A percentile compares a stretch with the other conserved stretches of the same genome.
Evolutionary conservation across 2,113 vertebrate species (phyloP).

Genomic region (Sapajus apella): DNA sequence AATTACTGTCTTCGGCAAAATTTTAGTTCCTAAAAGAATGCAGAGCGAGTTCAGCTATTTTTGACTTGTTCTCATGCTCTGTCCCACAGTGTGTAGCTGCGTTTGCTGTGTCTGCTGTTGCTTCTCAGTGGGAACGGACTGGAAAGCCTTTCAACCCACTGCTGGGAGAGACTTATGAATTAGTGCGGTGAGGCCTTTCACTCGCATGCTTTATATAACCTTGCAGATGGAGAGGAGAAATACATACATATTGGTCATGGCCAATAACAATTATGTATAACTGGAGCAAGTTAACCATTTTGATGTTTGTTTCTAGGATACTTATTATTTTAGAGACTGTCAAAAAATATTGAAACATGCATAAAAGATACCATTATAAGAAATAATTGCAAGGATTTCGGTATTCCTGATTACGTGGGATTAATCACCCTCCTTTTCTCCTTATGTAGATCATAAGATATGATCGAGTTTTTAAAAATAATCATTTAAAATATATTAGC

Average conservation of each 20-base stretch:
- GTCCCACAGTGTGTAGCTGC: constrained; percentile 93
- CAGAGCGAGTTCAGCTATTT: neutral
- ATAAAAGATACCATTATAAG: neutral
- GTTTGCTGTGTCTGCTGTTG: constrained; percentile 97
- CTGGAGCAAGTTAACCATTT: neutral
- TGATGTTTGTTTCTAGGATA: neutral
- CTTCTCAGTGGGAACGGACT: constrained; percentile 98
- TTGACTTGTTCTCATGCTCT: neutral
- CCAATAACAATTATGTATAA: neutral
- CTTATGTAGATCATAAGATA: neutral
- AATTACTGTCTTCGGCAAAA: neutral
- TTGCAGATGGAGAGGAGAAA: neutral
- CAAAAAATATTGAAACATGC: neutral
- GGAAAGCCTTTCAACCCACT: constrained; percentile 98
- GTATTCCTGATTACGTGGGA: neutral
- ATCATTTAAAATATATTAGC: neutral
- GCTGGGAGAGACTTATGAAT: constrained; percentile 96
- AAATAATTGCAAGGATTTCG: neutral
- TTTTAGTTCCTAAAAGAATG: neutral
- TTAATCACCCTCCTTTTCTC: neutral
- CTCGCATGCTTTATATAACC: neutral
- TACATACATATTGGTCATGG: neutral
- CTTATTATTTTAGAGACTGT: neutral
- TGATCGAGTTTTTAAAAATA: neutral
- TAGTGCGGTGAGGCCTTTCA: constrained; percentile 90